Percentiles rank a stretch among this genome's conserved stretches.
Evolutionary conservation across 2,888 invertebrate genomes (phyloP).

Genomic region (Eilema griseolum): DNA sequence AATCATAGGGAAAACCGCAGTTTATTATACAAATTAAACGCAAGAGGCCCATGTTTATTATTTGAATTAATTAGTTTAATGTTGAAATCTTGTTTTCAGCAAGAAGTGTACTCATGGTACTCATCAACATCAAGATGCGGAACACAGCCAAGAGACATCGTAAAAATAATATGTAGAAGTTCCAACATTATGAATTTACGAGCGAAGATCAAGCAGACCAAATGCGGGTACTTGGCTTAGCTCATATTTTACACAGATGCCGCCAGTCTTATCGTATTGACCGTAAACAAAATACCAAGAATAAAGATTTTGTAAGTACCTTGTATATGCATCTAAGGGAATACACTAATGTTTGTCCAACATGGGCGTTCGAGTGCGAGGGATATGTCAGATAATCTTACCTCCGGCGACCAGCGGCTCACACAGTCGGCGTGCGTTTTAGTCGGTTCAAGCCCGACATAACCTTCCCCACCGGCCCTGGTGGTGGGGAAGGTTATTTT

Average conservation of each 20-base stretch:
- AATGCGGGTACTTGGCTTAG: neutral
- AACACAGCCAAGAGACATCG: slow-evolving; percentile 17
- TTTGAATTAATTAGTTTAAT: neutral
- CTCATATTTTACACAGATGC: neutral
- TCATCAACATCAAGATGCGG: neutral
- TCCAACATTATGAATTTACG: slow-evolving; percentile 4
- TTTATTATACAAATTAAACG: neutral
- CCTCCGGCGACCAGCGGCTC: too few relatives aligned
- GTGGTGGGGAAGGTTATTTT: too few relatives aligned
- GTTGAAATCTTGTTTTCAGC: neutral
- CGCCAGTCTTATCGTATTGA: neutral
- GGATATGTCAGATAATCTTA: too few relatives aligned
- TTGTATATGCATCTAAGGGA: neutral
- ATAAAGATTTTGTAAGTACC: neutral
- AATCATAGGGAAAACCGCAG: too few relatives aligned
- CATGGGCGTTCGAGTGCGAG: too few relatives aligned
- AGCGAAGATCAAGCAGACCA: neutral
- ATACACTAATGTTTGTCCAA: too few relatives aligned
- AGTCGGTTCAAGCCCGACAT: too few relatives aligned
- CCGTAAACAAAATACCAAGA: neutral
- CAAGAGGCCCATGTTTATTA: neutral
- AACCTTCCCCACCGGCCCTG: too few relatives aligned
- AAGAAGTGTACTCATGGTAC: neutral
- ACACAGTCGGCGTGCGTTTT: too few relatives aligned
- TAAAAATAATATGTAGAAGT: slow-evolving; percentile 4